Evolutionary conservation across 2,797 vertebrate genomes (phyloP), one percentile per base, ranked within the genome.

Genomic region (Euthynnus affinis): DNA sequence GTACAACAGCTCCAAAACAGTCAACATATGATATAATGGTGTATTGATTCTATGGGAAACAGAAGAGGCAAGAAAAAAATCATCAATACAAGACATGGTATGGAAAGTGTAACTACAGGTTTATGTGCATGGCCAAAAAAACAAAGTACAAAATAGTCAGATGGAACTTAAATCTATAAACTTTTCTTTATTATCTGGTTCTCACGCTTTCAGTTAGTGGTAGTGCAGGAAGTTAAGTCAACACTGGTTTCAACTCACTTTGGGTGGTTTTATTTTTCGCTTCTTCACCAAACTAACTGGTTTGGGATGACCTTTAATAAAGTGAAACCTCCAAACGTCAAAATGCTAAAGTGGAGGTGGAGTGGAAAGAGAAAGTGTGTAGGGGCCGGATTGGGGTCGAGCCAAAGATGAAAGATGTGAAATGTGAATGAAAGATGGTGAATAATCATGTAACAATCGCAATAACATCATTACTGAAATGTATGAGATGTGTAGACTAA

Each of bases 351-450:
- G 18, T 13, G 57, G 9, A 23, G 25, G 49, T 25, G 25, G 3
- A 4, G 22, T 25, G 32, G 12, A 37, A 5, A 17, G 18, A 5
- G 29, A 0, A 32, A 32, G 15, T 15, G 27, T 58, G 13, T 3
- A 6, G 17, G 6, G 42, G 17, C 52, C 5, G 14, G 29, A 58
- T 1, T 49, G 12, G 55, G 65, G 22, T 1, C 10, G 64, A 74
- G 53, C 42, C 73, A 22, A 14, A 73, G 29, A 40, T 32, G 10
- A 59, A 37, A 34, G 9, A 2, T 29, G 58, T 6, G 6, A 57
- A 51, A 59, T 34, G 14, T 62, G 20, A 58, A 61, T 23, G 17
- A 18, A 25, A 8, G 51, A 2, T 2, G 20, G 20, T 34, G n/a
- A 7, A 52, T 5, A 32, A 6, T 23, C 13, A 64, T 14, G 4